Evolutionary conservation across 1,140 invertebrate species (phyloP), one percentile per base, ranked within the genome.

Genomic region (Rhagoletis zephyria): DNA sequence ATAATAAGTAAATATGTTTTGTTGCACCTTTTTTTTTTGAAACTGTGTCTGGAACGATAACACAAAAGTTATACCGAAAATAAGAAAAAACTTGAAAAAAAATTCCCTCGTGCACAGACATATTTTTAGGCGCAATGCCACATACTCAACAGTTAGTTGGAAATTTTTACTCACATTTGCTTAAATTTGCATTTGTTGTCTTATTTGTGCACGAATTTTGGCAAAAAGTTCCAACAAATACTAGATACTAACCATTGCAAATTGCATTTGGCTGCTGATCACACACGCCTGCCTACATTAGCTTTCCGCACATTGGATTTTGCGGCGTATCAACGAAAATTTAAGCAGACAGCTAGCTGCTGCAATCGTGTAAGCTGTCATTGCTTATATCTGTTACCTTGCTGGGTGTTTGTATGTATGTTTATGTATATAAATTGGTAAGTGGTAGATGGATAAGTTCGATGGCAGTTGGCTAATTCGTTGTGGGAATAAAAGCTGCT

Each of bases 391-490:
- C 64, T 42, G 64, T 30, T 40, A 30, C 19, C 12, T 40, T 4
- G 19, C 12, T 40, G 1, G 67, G 65, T 3, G 42, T 67, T 42
- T 19, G 42, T 2, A 67, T 30, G 42, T 42, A 40, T 42, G 19
- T 42, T 12, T 0, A 9, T 42, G 40, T 48, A 48, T 3, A 45
- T n/a, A 4, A 42, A 48, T 74, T 45, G 12, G 19, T 74, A 42
- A 4, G 19, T 70, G 40, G 9, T 40, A 65, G 19, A 19, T 19
- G 5, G 0, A 3, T 45, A 42, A 74, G 12, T 48, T 45, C 67
- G 42, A 45, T 74, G 40, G 12, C 67, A 45, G 42, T 74, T 74
- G 67, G 67, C 40, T 74, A 74, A 74, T 45, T 45, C 42, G 40
- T 16, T 6, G 9, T 16, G 67, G 67, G 42, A 74, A 74, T 74